phyloP scores from a whole-genome alignment of 2,797 vertebrate species.

The Leontocebus nigricollis region DNA sequence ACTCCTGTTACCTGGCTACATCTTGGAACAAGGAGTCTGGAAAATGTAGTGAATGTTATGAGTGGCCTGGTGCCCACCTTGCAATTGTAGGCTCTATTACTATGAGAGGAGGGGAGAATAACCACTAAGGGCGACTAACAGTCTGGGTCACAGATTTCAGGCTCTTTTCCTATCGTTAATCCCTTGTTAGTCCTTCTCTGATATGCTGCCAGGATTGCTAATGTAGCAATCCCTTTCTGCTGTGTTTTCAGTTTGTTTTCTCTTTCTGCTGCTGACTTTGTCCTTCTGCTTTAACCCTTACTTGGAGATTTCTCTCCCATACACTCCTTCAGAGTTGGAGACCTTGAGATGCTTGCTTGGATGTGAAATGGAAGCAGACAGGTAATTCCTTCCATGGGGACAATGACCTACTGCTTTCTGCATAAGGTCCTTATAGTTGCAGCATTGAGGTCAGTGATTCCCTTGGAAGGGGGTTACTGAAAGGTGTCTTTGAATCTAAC shows the following conservation, averaged over 20 bases:
- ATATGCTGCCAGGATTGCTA: constrained; percentile 2
- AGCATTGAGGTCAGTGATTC: background rate
- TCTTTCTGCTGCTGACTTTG: constrained; percentile 49
- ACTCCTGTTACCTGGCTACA: background rate
- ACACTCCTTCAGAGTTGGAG: background rate
- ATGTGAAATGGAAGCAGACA: background rate
- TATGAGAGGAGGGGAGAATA: background rate
- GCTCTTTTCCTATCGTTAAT: constrained; percentile 28
- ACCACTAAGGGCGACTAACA: background rate
- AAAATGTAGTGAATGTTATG: background rate
- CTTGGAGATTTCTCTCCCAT: background rate
- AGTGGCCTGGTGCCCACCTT: background rate
- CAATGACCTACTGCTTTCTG: background rate
- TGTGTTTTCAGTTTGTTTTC: constrained; percentile 60
- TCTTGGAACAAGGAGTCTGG: background rate
- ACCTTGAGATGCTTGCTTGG: background rate
- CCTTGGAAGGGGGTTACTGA: background rate
- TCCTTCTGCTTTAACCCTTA: constrained; percentile 47
- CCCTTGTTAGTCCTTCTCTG: background rate
- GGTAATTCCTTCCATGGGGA: background rate
- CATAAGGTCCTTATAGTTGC: background rate
- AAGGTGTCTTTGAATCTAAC: background rate
- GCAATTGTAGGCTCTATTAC: background rate
- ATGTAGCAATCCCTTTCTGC: constrained; percentile 43
- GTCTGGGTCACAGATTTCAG: constrained; percentile 32